Base-by-base conservation (phyloP, 2,888 invertebrate species). In the Drosophila buzzatii region DNA sequence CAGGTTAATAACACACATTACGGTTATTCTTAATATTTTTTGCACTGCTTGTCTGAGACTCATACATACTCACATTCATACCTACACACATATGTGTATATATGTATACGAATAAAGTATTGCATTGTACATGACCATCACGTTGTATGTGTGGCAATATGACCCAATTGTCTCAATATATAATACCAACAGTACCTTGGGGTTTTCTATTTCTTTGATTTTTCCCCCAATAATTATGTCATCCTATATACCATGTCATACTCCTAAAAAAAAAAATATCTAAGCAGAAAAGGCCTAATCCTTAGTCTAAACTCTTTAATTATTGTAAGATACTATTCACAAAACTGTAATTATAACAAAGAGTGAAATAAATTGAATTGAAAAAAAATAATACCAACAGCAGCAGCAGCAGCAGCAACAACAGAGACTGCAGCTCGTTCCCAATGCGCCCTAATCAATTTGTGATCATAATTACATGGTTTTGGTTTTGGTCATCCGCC, bases 391-490 rank as follows among this genome's bases (percentile, higher is more conserved):
- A 20, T 33, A 27, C 18, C 18, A 42, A 31, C 18, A n/a, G n/a
- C n/a, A 31, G 20, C 33, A 20, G 57, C 10, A 33, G 20, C 56
- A 41, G 39, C 27, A 47, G 12, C 31, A 45, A 12, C 35, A 49
- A 12, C 18, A 7, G 31, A 49, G 49, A 35, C 20, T 20, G 37
- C 20, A 51, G 9, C 35, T 45, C 42, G 41, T 60, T 20, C n/a
- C 64, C 69, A 63, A 59, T 37, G 51, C 35, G 51, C 35, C 55
- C 65, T 82, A 85, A 88, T 88, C 84, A 85, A 84, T 84, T 82
- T 84, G 74, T 71, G 88, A 84, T 88, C 88, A 84, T 84, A 84
- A 84, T 84, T 84, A 84, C 85, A 76, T 70, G 68, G 74, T 70
- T 73, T 65, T 72, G 85, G 66, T 65, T 71, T 57, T 73, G 68